Base-by-base conservation (phyloP, 2,113 vertebrate genomes). In the Ciconia stormi region DNA sequence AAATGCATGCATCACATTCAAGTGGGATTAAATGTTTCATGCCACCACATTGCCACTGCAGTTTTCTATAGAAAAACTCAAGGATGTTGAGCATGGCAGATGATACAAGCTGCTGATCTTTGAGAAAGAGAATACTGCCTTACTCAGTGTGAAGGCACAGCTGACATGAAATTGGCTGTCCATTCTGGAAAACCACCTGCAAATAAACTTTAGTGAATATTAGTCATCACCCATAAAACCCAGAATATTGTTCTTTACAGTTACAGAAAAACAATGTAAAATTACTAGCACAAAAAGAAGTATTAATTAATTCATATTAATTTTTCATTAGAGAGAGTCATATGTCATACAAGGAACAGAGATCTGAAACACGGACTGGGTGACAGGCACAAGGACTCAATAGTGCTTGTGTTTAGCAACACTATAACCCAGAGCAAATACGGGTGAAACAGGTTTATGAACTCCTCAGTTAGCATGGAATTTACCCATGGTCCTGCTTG, bases 391-490 rank as follows among this genome's bases (percentile, higher is more conserved):
- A 55, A 80, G 21, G 49, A 76, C 26, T 61, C 46, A 53, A 17
- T 14, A 84, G 8, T 9, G 5, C 16, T 82, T 4, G 4, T 34
- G n/a, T 74, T 91, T 52, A 49, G n/a, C 47, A 56, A 34, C 0
- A 0, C 38, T 82, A 8, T 12, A 89, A 62, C 6, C 18, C 21
- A 66, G 62, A 63, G 22, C 10, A 89, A 83, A 50, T 12, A 34
- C 4, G 59, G 23, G 25, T 20, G 53, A 86, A 79, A 55, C 1
- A 56, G 20, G 5, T 19, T 89, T 38, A 82, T 26, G 17, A 89
- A 63, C 21, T 52, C 12, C 3, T 53, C 42, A 49, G 21, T 20
- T 42, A 26, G 4, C 0, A 0, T 47, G n/a, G 34, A 52, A 83
- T 65, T 59, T 67, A 77, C 3, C 10, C 13, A 25, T 9, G 7